These are phyloP conservation scores for Eospalax fontanierii DNA, from an alignment of 2,797 vertebrate species.

Conservation along the genomic window DNA sequence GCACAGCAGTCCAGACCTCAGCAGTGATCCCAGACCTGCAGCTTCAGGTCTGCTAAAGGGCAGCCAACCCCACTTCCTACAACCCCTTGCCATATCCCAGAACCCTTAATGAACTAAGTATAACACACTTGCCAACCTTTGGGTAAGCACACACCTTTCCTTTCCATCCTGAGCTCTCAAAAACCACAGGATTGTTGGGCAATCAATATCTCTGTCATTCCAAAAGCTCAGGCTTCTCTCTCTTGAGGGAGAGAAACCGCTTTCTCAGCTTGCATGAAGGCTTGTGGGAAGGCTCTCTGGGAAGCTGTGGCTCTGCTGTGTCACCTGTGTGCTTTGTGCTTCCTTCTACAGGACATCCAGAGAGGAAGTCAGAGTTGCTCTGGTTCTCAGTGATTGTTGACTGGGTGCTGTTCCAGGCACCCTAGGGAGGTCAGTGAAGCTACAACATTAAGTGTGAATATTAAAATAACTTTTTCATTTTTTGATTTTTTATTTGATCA, in stretches of 20 bases:
- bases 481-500: background rate
- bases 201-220: background rate
- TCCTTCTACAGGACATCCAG: background rate
- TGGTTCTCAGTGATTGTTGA: background rate
- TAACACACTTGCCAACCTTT: constrained; percentile 61
- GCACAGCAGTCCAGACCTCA: background rate
- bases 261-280: background rate
- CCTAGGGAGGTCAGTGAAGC: rapidly evolving
- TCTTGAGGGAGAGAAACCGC: background rate
- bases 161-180: constrained; percentile 55
- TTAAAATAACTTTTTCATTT: too few relatives aligned
- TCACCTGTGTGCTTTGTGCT: background rate
- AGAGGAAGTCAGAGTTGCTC: background rate
- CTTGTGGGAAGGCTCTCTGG: background rate
- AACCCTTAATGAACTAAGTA: constrained; percentile 59
- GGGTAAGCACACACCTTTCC: background rate
- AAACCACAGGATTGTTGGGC: constrained; percentile 54
- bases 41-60: background rate
- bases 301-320: background rate
- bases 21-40: too few relatives aligned
- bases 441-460: rapidly evolving
- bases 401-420: rapidly evolving
- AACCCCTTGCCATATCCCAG: background rate
- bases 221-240: constrained; percentile 21
- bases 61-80: constrained; percentile 10